A percentile compares a stretch with the other conserved stretches of the same genome.
Evolutionary conservation across 1,140 invertebrate species (phyloP).

Genomic region (Heterodera carotae): DNA sequence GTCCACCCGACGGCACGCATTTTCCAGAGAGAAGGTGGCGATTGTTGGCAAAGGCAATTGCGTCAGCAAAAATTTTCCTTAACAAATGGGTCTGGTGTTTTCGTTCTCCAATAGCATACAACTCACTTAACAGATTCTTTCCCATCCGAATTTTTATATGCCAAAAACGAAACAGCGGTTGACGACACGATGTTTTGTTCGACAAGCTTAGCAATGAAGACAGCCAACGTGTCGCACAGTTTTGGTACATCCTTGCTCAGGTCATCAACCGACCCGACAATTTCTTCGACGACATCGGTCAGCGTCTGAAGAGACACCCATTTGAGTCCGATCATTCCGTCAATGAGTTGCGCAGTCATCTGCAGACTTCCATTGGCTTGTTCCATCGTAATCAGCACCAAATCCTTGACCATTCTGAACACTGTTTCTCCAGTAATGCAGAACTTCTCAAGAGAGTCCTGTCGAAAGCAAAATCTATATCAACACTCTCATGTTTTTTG

Average conservation of each 20-base stretch:
- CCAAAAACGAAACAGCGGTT: constrained; percentile 21
- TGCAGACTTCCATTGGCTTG: constrained; percentile 32
- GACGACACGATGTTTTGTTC: constrained; percentile 27
- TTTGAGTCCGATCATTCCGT: constrained; percentile 14
- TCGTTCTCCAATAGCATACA: constrained; percentile 14
- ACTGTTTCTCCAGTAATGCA: constrained; percentile 33
- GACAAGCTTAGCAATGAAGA: constrained; percentile 38
- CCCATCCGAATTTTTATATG: constrained; percentile 16
- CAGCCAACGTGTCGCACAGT: constrained; percentile 36
- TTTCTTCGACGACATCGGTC: constrained; percentile 34
- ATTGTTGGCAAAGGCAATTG: constrained; percentile 38
- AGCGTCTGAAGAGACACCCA: constrained; percentile 25
- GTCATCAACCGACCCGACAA: constrained; percentile 43
- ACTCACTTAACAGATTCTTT: constrained; percentile 27
- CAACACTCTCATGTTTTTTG: background rate
- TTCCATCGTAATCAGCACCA: constrained; percentile 33
- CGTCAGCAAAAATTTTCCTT: constrained; percentile 36
- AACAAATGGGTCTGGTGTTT: background rate
- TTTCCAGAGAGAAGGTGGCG: constrained; percentile 30
- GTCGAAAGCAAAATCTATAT: background rate
- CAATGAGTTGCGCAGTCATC: constrained; percentile 25
- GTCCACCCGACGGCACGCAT: constrained; percentile 36
- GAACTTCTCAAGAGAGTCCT: constrained; percentile 41
- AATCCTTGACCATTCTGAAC: constrained; percentile 39
- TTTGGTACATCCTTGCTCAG: constrained; percentile 36